Evolutionary conservation across 23 tunicate genomes (phyloP).

Genomic region (Styela plicata): DNA sequence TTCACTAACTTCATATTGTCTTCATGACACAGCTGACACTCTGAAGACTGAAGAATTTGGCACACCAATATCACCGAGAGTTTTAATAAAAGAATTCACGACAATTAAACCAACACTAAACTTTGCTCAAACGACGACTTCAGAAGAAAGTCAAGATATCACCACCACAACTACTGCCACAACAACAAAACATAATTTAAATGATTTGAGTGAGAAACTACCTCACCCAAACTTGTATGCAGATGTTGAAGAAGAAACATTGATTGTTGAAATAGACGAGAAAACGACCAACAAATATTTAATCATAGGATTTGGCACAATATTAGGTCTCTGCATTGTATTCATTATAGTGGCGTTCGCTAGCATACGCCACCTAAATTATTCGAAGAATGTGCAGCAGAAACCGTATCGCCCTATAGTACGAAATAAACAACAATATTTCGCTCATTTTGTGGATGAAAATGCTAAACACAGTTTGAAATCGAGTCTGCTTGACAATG

Average conservation of each 20-base stretch:
- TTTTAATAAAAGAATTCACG: no score
- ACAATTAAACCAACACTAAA: no score
- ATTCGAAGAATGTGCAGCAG: neutral
- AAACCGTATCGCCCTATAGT: neutral
- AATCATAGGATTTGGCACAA: neutral
- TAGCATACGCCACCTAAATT: neutral
- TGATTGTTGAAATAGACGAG: neutral
- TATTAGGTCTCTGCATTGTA: neutral
- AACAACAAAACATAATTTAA: neutral
- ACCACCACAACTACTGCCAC: neutral
- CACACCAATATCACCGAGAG: no score
- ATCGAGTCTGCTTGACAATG: neutral
- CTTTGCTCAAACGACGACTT: no score
- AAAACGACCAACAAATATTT: neutral
- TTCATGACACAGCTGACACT: neutral
- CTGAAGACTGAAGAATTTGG: neutral
- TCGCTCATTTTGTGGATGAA: neutral
- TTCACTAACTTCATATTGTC: no score
- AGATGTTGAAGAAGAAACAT: no score
- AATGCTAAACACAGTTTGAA: neutral
- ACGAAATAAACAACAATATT: neutral
- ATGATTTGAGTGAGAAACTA: no score
- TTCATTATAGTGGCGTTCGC: neutral
- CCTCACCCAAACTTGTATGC: no score
- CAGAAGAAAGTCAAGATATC: neutral